These are phyloP conservation scores for Synodontis membranacea DNA, from an alignment of 2,113 vertebrate species.

Conservation along the genomic window DNA sequence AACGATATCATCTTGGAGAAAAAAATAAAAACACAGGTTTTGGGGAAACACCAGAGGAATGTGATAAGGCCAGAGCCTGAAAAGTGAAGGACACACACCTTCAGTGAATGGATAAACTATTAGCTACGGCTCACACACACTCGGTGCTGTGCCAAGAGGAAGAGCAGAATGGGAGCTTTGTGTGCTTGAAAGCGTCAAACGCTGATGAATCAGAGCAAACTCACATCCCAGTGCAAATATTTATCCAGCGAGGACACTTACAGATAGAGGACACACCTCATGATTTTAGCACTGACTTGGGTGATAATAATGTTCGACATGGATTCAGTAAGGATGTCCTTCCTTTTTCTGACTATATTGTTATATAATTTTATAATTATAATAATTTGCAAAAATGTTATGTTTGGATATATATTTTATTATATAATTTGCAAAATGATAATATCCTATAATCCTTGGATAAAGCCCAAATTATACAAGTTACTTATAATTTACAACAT, in stretches of 20 bases:
- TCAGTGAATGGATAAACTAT: constrained; percentile 55
- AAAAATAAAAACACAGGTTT: not conserved
- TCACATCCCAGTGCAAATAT: constrained; percentile 37
- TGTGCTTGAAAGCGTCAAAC: constrained; percentile 30
- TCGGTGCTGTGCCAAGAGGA: not conserved
- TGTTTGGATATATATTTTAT: too few species aligned
- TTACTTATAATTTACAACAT: too few species aligned
- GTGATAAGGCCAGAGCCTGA: constrained; percentile 43
- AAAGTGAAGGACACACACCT: constrained; percentile 40
- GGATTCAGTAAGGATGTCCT: not conserved
- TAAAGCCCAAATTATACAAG: too few species aligned
- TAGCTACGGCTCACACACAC: constrained; percentile 28
- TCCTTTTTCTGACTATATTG: not conserved
- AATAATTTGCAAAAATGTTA: too few species aligned
- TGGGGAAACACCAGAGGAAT: constrained; percentile 36
- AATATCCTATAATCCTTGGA: not conserved
- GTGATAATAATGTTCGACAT: not conserved
- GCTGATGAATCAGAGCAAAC: not conserved
- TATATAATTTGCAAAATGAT: not conserved
- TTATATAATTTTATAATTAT: too few species aligned
- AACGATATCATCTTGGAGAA: not conserved
- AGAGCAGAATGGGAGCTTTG: constrained; percentile 39
- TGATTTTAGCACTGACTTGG: not conserved
- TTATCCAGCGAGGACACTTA: constrained; percentile 39
- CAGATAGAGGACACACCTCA: constrained; percentile 10